Evolutionary conservation across 2,888 invertebrate species (phyloP), one percentile per base, ranked within the genome.

Genomic region (Sinotaia quadrata): DNA sequence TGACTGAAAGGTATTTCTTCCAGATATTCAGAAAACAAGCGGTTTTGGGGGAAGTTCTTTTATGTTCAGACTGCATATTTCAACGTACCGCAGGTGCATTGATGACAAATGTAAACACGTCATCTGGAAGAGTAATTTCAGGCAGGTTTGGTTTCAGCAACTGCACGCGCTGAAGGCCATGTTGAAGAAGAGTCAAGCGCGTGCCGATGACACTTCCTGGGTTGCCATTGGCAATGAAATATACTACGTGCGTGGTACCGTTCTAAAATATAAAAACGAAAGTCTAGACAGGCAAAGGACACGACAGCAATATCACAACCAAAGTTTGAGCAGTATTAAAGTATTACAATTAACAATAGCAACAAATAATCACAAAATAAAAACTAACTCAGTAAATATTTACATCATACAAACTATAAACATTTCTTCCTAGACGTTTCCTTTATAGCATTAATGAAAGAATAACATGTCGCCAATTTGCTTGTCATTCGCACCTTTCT

Each of bases 211-310:
- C 37, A 68, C 73, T 21, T 29, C 58, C 65, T 29, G 74, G 76
- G 8, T 54, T 58, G 3, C 65, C 72, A 7, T 69, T 54, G 0
- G 74, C 78, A 8, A 75, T 69, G 70, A 85, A 84, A 70, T 78
- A 85, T 24, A 88, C 67, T 33, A 89, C 77, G 68, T 89, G 89
- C 0, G 88, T 89, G 0, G 90, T 89, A 24, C 89, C 90, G 33
- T 81, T 82, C 89, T 89, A 75, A n/a, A n/a, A n/a, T n/a, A n/a
- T n/a, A n/a, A n/a, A n/a, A n/a, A 63, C 8, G 12, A 3, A 21
- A 2, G 37, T 34, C 4, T 36, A 63, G 18, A 57, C 44, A 47
- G 31, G 24, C 44, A 56, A 5, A 41, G 12, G 8, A 5, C 29
- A 21, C n/a, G 2, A 18, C 52, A 52, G 24, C n/a, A n/a, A 18